phyloP scores from a whole-genome alignment of 2,888 invertebrate species.

The Ditula angustiorana region DNA sequence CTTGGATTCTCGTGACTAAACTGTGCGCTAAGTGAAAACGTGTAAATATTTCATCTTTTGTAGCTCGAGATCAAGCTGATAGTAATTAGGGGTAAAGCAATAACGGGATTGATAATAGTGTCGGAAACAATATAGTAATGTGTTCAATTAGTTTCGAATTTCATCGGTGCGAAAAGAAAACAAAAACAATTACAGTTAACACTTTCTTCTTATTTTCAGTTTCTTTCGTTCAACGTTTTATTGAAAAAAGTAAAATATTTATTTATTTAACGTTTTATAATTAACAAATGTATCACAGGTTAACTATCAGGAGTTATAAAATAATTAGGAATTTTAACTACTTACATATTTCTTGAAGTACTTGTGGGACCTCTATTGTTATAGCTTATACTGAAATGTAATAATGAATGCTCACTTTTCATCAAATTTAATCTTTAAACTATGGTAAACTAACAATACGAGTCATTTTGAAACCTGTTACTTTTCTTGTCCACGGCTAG shows the following conservation, averaged over 20 bases:
- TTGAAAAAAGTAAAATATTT: background rate
- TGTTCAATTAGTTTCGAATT: background rate
- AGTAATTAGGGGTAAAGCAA: conserved; percentile 35
- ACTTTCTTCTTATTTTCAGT: background rate
- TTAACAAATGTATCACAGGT: background rate
- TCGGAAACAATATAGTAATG: conserved; percentile 12
- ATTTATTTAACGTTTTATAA: background rate
- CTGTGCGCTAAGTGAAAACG: conserved; percentile 18
- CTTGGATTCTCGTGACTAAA: background rate
- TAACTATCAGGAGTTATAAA: conserved; percentile 9
- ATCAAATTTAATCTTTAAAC: conserved; percentile 27
- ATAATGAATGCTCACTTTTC: conserved; percentile 50
- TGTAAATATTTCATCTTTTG: conserved; percentile 40
- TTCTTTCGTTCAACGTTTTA: background rate
- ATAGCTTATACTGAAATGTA: conserved; percentile 62
- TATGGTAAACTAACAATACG: conserved; percentile 18
- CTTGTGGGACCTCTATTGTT: conserved; percentile 77
- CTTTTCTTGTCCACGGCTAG: conserved; percentile 34
- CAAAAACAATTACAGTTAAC: background rate
- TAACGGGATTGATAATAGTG: conserved; percentile 37
- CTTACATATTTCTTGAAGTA: conserved; percentile 64
- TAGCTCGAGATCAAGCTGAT: conserved; percentile 31
- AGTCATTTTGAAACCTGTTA: conserved; percentile 12
- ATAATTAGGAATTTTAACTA: conserved; percentile 29
- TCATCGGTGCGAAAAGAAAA: background rate